Evolutionary conservation across 1,140 invertebrate species (phyloP).

Genomic region (Helicoverpa zea): DNA sequence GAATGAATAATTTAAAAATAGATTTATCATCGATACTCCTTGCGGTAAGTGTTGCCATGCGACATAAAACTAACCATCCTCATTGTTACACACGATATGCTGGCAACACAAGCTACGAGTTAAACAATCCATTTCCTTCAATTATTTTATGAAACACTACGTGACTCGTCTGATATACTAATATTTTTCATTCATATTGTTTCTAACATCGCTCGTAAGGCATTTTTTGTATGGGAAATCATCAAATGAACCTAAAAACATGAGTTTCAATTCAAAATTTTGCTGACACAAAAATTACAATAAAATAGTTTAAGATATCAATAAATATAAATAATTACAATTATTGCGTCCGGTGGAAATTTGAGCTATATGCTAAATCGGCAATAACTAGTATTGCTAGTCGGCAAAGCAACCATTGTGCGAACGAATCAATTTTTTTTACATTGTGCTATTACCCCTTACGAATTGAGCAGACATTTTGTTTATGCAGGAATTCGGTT

Average conservation of each 20-base stretch:
- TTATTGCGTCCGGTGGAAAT: constrained; percentile 20
- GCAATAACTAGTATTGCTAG: constrained; percentile 41
- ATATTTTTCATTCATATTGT: constrained; percentile 16
- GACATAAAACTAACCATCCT: background rate
- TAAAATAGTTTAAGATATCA: constrained; percentile 20
- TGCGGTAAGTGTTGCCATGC: background rate
- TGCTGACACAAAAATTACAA: background rate
- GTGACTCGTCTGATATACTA: background rate
- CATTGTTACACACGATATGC: background rate
- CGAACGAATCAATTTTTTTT: constrained; percentile 23
- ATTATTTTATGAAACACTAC: constrained; percentile 4
- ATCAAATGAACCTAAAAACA: too few species aligned
- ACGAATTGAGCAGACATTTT: constrained; percentile 11
- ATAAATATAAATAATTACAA: background rate
- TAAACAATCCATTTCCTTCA: constrained; percentile 31
- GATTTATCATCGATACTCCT: too few species aligned
- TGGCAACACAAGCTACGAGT: constrained; percentile 17
- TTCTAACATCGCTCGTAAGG: background rate
- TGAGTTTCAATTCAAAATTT: background rate
- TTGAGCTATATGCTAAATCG: background rate
- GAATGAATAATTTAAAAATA: too few species aligned
- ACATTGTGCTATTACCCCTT: constrained; percentile 13
- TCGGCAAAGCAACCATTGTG: constrained; percentile 26
- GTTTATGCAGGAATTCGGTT: background rate
- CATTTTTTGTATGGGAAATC: too few species aligned